Conservation (phyloP, 2,113 vertebrate genomes). For the Cyanistes caeruleus region DNA sequence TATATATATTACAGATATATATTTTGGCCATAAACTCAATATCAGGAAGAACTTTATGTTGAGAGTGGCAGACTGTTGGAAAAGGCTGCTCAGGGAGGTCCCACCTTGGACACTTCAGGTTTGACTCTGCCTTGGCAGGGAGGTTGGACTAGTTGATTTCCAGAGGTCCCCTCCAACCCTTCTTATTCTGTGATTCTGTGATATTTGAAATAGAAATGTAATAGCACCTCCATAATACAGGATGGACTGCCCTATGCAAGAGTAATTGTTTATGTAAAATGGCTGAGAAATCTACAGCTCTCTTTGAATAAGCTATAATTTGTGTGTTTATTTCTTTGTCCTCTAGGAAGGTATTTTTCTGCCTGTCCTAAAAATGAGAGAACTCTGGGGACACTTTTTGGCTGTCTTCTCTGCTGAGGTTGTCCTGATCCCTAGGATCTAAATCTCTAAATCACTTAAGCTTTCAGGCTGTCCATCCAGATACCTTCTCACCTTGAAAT, state of each 20-base stretch:
- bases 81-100: neutral
- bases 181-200: neutral
- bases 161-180: neutral
- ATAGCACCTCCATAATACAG: neutral
- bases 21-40: neutral
- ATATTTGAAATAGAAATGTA: neutral
- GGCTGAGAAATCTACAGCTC: neutral
- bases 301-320: neutral
- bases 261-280: neutral
- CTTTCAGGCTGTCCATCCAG: neutral
- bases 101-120: neutral
- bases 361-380: neutral
- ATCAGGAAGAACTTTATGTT: neutral
- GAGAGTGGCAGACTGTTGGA: neutral
- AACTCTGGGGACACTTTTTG: neutral
- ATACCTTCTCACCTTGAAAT: neutral
- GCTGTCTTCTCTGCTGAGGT: neutral
- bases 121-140: neutral
- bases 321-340: neutral
- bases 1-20: neutral
- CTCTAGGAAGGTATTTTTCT: neutral
- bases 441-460: neutral
- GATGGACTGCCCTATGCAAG: neutral
- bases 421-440: neutral
- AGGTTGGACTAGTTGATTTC: neutral